These are phyloP conservation scores for Acleris laterana DNA, from an alignment of 2,888 invertebrate genomes.

Conservation along the genomic window DNA sequence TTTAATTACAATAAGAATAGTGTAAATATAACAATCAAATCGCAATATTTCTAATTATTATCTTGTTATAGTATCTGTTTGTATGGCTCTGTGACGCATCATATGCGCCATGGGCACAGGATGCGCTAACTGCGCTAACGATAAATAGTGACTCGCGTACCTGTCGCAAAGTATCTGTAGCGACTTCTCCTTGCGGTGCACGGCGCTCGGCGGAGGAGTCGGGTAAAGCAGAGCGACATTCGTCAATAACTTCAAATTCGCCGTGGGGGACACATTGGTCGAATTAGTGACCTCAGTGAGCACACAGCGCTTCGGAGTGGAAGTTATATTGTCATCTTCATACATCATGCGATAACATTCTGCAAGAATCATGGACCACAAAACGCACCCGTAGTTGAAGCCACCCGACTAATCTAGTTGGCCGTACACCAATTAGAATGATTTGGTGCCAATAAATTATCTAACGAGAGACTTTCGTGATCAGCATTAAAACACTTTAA, in stretches of 20 bases:
- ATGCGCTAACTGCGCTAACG: too few relatives aligned
- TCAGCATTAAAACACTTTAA: constrained; percentile 14
- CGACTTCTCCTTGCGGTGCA: constrained; percentile 85
- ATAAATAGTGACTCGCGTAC: constrained; percentile 55
- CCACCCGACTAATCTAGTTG: constrained; percentile 64
- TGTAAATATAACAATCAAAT: too few relatives aligned
- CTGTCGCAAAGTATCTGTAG: constrained; percentile 85
- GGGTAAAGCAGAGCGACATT: constrained; percentile 85
- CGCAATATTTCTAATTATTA: too few relatives aligned
- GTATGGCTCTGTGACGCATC: too few relatives aligned
- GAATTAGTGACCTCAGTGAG: constrained; percentile 84
- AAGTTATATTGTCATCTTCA: constrained; percentile 80
- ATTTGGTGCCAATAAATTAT: constrained; percentile 37
- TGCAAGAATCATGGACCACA: constrained; percentile 67
- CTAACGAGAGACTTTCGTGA: constrained; percentile 16
- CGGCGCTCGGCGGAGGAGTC: constrained; percentile 78
- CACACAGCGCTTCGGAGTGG: constrained; percentile 81
- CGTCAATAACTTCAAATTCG: constrained; percentile 87
- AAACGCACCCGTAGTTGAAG: constrained; percentile 78
- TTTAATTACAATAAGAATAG: too few relatives aligned
- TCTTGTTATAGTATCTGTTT: too few relatives aligned
- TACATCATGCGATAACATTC: constrained; percentile 81
- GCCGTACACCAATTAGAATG: constrained; percentile 51
- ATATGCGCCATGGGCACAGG: too few relatives aligned
- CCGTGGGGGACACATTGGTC: constrained; percentile 86